These are phyloP conservation scores for Saguinus midas DNA, from an alignment of 2,113 vertebrate genomes.

Conservation along the genomic window DNA sequence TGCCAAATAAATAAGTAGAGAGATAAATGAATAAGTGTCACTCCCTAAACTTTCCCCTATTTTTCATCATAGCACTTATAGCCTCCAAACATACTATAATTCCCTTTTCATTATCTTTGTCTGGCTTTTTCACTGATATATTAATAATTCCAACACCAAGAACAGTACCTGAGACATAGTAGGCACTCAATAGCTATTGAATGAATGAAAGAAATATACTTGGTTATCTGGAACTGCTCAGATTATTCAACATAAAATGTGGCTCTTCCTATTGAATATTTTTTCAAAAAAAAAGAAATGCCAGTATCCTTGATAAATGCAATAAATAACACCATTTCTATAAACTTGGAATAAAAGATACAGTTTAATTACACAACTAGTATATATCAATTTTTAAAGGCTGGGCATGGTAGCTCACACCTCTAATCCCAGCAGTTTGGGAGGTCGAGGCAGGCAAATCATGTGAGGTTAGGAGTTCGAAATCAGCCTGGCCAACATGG, in stretches of 20 bases:
- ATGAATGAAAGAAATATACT: constrained; percentile 4
- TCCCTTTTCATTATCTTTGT: not conserved
- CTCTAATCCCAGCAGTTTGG: too few relatives aligned
- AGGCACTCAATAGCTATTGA: not conserved
- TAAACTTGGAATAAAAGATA: constrained; percentile 29
- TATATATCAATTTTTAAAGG: not conserved
- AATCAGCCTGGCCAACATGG: too few relatives aligned
- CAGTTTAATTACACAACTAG: not conserved
- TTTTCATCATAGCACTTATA: not conserved
- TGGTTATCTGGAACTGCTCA: constrained; percentile 6
- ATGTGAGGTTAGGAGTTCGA: too few relatives aligned
- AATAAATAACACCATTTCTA: constrained; percentile 39
- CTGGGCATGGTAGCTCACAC: too few relatives aligned
- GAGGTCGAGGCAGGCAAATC: too few relatives aligned
- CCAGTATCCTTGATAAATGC: not conserved
- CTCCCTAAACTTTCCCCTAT: not conserved
- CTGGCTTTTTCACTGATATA: not conserved
- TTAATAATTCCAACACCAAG: not conserved
- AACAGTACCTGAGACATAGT: not conserved
- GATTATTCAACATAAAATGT: constrained; percentile 35
- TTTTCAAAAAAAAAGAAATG: constrained; percentile 22
- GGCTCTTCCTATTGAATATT: not conserved
- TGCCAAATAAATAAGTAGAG: constrained; percentile 43
- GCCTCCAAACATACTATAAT: not conserved
- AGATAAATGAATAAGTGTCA: constrained; percentile 32